phyloP scores from a whole-genome alignment of 2,888 invertebrate species.

The Tiliacea citrago region DNA sequence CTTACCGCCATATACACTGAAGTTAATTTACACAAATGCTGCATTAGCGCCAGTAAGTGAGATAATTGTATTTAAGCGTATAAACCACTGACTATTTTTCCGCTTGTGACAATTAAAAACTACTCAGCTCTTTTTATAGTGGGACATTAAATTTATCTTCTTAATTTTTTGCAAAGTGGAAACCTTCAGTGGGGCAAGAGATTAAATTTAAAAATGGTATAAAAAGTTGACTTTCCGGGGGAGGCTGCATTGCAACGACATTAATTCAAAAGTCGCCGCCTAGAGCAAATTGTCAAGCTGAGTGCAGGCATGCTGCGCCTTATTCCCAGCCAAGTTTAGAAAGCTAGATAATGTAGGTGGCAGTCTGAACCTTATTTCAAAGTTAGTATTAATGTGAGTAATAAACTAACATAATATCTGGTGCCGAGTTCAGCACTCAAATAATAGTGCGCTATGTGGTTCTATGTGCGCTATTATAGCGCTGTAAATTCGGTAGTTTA shows the following conservation, averaged over 20 bases:
- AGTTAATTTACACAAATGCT: conserved; percentile 32
- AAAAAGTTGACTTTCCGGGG: conserved; percentile 68
- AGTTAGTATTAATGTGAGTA: conserved; percentile 50
- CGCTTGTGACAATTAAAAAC: conserved; percentile 60
- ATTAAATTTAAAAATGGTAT: conserved; percentile 71
- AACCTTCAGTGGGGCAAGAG: conserved; percentile 65
- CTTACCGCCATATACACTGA: conserved; percentile 23
- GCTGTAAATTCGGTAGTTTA: conserved; percentile 49
- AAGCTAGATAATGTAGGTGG: conserved; percentile 57
- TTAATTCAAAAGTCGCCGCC: conserved; percentile 75
- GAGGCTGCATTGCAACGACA: conserved; percentile 69
- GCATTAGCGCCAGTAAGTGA: conserved; percentile 22
- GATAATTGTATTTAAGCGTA: conserved; percentile 37
- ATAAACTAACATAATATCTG: conserved; percentile 50
- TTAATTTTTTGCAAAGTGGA: conserved; percentile 64
- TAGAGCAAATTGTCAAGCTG: conserved; percentile 70
- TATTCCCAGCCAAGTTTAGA: conserved; percentile 63
- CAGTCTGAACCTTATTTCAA: conserved; percentile 41
- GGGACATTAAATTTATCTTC: conserved; percentile 66
- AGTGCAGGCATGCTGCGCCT: conserved; percentile 61
- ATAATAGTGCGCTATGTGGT: conserved; percentile 35
- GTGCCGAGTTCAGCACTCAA: conserved; percentile 38
- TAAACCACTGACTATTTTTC: conserved; percentile 40
- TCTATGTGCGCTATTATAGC: conserved; percentile 16
- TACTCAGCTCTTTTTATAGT: conserved; percentile 62